These are phyloP conservation scores for Rhopalosiphum maidis DNA, from an alignment of 1,140 invertebrate genomes.

Conservation along the genomic window DNA sequence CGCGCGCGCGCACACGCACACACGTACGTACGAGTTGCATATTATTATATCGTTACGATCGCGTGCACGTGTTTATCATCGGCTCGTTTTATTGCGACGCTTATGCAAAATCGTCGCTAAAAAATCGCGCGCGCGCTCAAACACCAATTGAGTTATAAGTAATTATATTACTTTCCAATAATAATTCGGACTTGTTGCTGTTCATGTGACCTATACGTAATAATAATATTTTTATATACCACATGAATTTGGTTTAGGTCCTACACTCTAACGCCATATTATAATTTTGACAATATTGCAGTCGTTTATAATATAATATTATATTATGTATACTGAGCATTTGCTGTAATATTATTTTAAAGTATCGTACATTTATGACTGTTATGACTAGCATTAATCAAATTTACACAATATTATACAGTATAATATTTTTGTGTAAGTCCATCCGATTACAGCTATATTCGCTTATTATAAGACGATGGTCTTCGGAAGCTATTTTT, in stretches of 20 bases:
- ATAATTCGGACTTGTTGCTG: neutral
- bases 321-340: no score
- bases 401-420: neutral
- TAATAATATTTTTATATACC: neutral
- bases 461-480: no score
- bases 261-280: neutral
- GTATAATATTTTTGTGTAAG: neutral
- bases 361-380: neutral
- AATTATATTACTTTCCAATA: constrained; percentile 13
- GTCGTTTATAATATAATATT: neutral
- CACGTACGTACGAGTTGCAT: neutral
- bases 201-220: neutral
- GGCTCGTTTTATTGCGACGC: neutral
- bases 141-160: neutral
- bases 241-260: neutral
- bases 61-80: neutral
- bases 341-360: neutral
- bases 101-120: neutral
- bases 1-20: neutral
- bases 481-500: no score
- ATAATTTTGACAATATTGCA: neutral
- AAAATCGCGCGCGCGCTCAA: neutral
- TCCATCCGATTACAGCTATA: no score
- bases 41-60: neutral
- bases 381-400: neutral